These are phyloP conservation scores for Pachypeltis micranthus DNA, from an alignment of 1,140 invertebrate genomes.

Conservation along the genomic window DNA sequence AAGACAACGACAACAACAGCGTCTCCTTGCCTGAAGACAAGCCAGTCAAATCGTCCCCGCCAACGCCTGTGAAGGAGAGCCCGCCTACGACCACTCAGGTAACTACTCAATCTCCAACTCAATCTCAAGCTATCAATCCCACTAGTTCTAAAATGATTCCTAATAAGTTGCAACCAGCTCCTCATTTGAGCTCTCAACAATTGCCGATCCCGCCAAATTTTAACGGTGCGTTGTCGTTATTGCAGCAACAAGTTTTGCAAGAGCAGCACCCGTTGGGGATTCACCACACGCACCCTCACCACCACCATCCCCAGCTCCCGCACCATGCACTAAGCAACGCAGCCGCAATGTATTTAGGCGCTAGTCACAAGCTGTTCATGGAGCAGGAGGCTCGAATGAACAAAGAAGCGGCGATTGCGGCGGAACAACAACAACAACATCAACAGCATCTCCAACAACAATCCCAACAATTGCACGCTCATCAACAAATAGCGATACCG, in stretches of 20 bases:
- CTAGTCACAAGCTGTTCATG: conserved; percentile 57
- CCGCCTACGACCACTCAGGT: conserved; percentile 36
- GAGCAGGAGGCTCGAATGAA: conserved; percentile 60
- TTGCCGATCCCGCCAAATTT: conserved; percentile 28
- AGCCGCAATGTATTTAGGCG: conserved; percentile 60
- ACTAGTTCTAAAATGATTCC: conserved; percentile 57
- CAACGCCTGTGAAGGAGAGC: conserved; percentile 43
- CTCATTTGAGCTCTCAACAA: conserved; percentile 25
- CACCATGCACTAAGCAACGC: conserved; percentile 47
- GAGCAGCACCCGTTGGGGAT: conserved; percentile 27
- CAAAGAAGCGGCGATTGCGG: conserved; percentile 44
- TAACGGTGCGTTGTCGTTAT: conserved; percentile 28
- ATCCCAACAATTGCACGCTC: conserved; percentile 31
- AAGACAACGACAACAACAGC: conserved; percentile 42
- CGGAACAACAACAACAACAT: conserved; percentile 39
- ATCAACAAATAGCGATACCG: conserved; percentile 20
- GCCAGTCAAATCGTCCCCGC: conserved; percentile 41
- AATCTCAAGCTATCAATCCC: conserved; percentile 50
- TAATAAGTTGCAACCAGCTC: conserved; percentile 45
- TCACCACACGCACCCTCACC: conserved; percentile 35
- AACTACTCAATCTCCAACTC: conserved; percentile 36
- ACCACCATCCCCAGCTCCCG: conserved; percentile 36
- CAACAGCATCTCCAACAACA: conserved; percentile 33
- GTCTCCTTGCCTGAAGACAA: conserved; percentile 33
- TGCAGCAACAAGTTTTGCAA: conserved; percentile 31